Evolutionary conservation across 2,888 invertebrate species (phyloP).

Genomic region (Latrodectus hesperus): DNA sequence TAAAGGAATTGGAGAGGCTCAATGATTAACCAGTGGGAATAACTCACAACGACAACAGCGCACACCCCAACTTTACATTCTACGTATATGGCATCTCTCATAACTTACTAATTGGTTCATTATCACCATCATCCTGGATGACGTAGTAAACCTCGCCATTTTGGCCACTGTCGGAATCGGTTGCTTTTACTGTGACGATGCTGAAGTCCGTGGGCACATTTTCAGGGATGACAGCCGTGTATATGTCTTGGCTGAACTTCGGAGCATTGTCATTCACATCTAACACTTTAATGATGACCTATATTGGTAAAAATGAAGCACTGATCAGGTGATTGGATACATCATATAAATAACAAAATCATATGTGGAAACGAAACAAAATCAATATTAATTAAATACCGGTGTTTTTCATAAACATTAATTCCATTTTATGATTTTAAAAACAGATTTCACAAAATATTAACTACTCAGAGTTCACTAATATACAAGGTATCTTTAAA

Average conservation of each 20-base stretch:
- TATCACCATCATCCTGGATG: slow-evolving; percentile 42
- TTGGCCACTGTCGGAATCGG: slow-evolving; percentile 82
- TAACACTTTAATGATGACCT: slow-evolving; percentile 81
- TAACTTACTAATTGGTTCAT: slow-evolving; percentile 52
- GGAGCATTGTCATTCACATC: slow-evolving; percentile 87
- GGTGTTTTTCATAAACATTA: too few species aligned
- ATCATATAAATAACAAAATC: slow-evolving; percentile 12
- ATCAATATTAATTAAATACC: not conserved
- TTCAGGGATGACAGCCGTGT: slow-evolving; percentile 68
- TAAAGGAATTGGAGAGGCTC: too few species aligned
- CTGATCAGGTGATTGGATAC: not conserved
- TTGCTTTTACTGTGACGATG: slow-evolving; percentile 77
- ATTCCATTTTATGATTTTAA: too few species aligned
- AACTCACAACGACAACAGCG: too few species aligned
- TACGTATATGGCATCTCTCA: too few species aligned
- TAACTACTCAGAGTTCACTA: too few species aligned
- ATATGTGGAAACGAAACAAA: not conserved
- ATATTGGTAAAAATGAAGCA: slow-evolving; percentile 17
- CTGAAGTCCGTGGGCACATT: slow-evolving; percentile 69
- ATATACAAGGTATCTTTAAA: too few species aligned
- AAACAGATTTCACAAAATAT: too few species aligned
- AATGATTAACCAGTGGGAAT: too few species aligned
- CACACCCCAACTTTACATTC: too few species aligned
- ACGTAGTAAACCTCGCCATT: slow-evolving; percentile 72
- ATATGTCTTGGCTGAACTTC: slow-evolving; percentile 66